phyloP scores from a whole-genome alignment of 30 jellyfish, hydroid and myxozoan genomes.

The Hydractinia echinata region DNA sequence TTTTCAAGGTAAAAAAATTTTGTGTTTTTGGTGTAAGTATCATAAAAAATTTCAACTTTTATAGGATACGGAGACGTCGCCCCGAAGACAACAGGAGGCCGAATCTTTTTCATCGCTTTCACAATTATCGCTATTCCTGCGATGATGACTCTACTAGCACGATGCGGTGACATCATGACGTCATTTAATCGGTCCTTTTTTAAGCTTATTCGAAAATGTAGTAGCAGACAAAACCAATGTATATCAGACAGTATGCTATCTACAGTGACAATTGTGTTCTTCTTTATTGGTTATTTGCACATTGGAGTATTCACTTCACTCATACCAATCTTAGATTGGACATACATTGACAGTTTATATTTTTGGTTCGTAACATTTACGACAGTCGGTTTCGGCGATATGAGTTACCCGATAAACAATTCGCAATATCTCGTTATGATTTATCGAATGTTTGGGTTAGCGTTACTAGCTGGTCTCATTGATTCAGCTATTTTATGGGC shows the following conservation, averaged over 20 bases:
- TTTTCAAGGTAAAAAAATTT: too few relatives aligned
- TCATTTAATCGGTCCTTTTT: constrained; percentile 27
- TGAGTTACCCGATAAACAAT: constrained; percentile 11
- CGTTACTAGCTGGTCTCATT: constrained; percentile 46
- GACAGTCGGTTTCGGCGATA: constrained; percentile 61
- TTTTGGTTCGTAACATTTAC: constrained; percentile 63
- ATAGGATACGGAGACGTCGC: constrained; percentile 56
- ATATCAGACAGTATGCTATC: neutral
- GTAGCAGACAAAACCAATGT: constrained; percentile 14
- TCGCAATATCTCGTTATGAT: neutral
- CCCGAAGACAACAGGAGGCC: constrained; percentile 27
- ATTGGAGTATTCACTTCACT: neutral
- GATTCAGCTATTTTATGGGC: constrained; percentile 56
- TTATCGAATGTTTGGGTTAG: constrained; percentile 51
- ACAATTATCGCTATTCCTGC: constrained; percentile 44
- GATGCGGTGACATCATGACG: constrained; percentile 52
- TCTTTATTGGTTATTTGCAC: constrained; percentile 4
- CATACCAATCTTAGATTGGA: constrained; percentile 21
- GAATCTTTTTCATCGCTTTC: constrained; percentile 49
- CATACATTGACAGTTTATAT: constrained; percentile 44
- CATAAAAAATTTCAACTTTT: neutral
- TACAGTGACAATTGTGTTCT: neutral
- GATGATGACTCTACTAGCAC: constrained; percentile 58
- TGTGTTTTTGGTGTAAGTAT: too few relatives aligned
- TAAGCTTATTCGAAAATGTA: constrained; percentile 24